phyloP scores from a whole-genome alignment of 2,797 vertebrate genomes.

The Gorsachius magnificus region DNA sequence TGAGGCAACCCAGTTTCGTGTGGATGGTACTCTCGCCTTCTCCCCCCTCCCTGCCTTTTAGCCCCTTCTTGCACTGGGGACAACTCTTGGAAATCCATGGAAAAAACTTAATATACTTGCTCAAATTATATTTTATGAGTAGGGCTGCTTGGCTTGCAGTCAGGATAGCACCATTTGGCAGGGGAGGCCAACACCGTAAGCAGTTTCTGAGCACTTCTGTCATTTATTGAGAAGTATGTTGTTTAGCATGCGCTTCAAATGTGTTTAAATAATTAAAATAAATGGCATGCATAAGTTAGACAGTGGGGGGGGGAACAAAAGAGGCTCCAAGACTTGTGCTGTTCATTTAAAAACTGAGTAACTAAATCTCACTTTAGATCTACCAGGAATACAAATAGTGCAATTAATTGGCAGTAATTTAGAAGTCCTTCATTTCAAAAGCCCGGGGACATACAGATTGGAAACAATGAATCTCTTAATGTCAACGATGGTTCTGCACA shows the following conservation, averaged over 20 bases:
- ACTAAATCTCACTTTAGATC: conserved; percentile 39
- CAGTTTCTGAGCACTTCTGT: not conserved
- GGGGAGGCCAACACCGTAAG: not conserved
- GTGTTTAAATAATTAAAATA: conserved; percentile 34
- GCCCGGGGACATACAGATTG: not conserved
- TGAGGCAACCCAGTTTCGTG: not conserved
- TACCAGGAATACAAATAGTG: conserved; percentile 55
- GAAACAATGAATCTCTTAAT: not conserved
- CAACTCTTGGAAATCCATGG: conserved; percentile 8
- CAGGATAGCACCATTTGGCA: not conserved
- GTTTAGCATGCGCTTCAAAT: not conserved
- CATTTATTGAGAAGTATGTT: not conserved
- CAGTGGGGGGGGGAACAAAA: not conserved
- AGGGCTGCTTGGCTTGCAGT: not conserved
- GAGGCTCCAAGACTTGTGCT: not conserved
- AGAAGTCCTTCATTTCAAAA: conserved; percentile 17
- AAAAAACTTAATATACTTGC: not conserved
- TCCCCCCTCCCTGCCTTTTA: not conserved
- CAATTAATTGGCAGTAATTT: conserved; percentile 64
- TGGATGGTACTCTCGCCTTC: not conserved
- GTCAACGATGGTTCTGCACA: not conserved
- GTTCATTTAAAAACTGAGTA: conserved; percentile 36
- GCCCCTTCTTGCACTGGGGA: not conserved
- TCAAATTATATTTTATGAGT: conserved; percentile 8
- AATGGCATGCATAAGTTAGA: not conserved